These are phyloP conservation scores for Leptinotarsa rubiginosa DNA, from an alignment of 2,888 invertebrate genomes.

Conservation along the genomic window DNA sequence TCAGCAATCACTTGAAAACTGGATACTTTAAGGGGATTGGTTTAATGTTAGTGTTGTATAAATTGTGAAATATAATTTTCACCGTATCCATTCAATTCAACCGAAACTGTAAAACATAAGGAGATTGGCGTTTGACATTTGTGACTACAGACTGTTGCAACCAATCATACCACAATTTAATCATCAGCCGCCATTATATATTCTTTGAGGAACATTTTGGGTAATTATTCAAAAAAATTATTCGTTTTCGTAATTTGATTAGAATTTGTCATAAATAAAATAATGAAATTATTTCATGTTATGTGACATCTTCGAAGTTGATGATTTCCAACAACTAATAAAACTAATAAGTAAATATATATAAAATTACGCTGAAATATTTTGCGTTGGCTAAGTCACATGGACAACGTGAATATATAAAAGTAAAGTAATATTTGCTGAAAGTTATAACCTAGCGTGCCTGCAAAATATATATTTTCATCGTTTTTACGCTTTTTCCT, in stretches of 20 bases:
- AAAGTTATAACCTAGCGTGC: constrained; percentile 56
- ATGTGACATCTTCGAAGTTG: background rate
- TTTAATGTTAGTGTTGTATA: too few relatives aligned
- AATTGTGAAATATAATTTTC: too few relatives aligned
- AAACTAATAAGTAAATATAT: constrained; percentile 11
- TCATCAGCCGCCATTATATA: too few relatives aligned
- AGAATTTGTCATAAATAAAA: background rate
- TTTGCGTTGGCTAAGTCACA: constrained; percentile 50
- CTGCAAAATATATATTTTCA: constrained; percentile 52
- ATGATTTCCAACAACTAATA: background rate
- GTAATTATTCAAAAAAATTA: too few relatives aligned
- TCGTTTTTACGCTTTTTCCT: constrained; percentile 42
- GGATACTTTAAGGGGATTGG: too few relatives aligned
- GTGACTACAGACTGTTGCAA: too few relatives aligned
- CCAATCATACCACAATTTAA: too few relatives aligned
- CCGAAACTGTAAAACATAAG: too few relatives aligned
- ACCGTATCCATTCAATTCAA: too few relatives aligned
- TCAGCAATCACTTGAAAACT: too few relatives aligned
- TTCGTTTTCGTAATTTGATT: background rate
- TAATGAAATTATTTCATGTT: background rate
- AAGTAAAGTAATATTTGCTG: constrained; percentile 59
- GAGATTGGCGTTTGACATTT: too few relatives aligned
- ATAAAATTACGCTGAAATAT: constrained; percentile 39
- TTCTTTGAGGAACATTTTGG: too few relatives aligned
- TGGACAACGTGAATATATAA: constrained; percentile 52